Base-by-base conservation (phyloP, 2,113 vertebrate species). In the Lipophrys pholis region DNA sequence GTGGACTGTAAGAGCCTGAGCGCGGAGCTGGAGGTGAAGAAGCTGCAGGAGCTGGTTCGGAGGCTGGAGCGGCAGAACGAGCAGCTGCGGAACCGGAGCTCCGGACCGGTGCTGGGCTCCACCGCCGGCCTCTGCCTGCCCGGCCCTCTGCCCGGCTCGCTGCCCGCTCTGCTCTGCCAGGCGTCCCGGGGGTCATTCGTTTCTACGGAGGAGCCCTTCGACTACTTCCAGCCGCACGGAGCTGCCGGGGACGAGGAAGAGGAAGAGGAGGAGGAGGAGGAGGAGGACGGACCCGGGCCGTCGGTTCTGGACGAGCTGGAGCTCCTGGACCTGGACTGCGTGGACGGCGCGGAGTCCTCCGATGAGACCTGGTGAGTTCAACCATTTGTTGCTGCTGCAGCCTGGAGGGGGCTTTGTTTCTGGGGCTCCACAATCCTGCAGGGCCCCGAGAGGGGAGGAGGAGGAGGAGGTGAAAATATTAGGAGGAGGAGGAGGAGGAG, bases 1-100 rank as follows among this genome's bases (percentile, higher is more conserved):
- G 83, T 92, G 74, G 91, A 93, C 74, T 87, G 89, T 75, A 92
- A 91, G 86, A 87, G 92, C 83, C 84, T 93, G 86, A 94, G 91
- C 86, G 94, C 95, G 1, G 96, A 97, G 92, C 89, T 95, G 91
- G 95, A 97, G 93, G 95, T 97, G 92, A 95, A 94, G 92, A 98
- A 96, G 92, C 95, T 97, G 85, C 96, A 97, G 92, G 94, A 97
- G 90, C 95, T 98, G 76, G 95, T 98, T 49, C 90, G 95, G 48
- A 97, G 94, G 65, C 93, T 97, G 88, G 96, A 97, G 91, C 91
- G 91, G 80, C 96, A 97, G 82, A 96, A 96, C 83, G 94, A 96
- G 89, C 95, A 95, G 93, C 92, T 97, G 53, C 90, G 96, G 66
- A 95, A 88, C 76, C 92, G 94, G 30, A 92, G 94, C 86, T 73